These are phyloP conservation scores for Corella eumyota DNA, from an alignment of 23 tunicate species.

Conservation along the genomic window DNA sequence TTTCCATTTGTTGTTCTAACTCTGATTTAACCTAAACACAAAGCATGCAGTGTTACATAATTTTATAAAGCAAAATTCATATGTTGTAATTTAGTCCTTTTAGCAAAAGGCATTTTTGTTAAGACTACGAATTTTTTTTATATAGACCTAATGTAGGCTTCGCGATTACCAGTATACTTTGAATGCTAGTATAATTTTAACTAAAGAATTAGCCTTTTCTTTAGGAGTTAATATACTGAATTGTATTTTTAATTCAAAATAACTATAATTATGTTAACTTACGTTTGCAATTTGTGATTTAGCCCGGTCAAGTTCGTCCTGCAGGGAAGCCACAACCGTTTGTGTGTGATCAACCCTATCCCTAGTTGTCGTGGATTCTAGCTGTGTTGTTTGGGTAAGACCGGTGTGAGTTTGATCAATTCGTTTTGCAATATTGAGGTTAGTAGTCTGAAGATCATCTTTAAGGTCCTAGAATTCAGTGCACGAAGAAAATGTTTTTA, in stretches of 20 bases:
- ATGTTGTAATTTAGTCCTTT: no score
- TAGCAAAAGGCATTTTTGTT: no score
- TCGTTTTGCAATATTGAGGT: slow-evolving; percentile 16
- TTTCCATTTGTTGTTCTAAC: slow-evolving; percentile 36
- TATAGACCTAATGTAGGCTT: no score
- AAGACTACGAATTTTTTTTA: no score
- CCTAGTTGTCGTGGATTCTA: slow-evolving; percentile 64
- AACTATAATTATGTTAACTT: not conserved
- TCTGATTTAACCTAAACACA: slow-evolving; percentile 41
- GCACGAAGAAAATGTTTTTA: not conserved
- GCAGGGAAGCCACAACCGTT: slow-evolving; percentile 37
- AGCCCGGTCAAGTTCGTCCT: slow-evolving; percentile 50
- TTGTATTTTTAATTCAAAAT: no score
- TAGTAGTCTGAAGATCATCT: slow-evolving; percentile 33
- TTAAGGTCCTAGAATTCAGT: slow-evolving; percentile 55
- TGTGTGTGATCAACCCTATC: slow-evolving; percentile 58
- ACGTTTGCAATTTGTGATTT: slow-evolving; percentile 44
- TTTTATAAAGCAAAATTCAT: no score
- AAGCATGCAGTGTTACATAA: no score
- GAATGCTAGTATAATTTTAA: no score
- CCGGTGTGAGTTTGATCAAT: slow-evolving; percentile 54
- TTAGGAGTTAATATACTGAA: no score
- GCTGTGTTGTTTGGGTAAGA: slow-evolving; percentile 31
- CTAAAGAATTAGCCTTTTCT: no score
- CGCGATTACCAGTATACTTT: no score